Percentiles rank a stretch among this genome's conserved stretches.
phyloP scores from a whole-genome alignment of 2,113 vertebrate genomes.

The Oceanites oceanicus region DNA sequence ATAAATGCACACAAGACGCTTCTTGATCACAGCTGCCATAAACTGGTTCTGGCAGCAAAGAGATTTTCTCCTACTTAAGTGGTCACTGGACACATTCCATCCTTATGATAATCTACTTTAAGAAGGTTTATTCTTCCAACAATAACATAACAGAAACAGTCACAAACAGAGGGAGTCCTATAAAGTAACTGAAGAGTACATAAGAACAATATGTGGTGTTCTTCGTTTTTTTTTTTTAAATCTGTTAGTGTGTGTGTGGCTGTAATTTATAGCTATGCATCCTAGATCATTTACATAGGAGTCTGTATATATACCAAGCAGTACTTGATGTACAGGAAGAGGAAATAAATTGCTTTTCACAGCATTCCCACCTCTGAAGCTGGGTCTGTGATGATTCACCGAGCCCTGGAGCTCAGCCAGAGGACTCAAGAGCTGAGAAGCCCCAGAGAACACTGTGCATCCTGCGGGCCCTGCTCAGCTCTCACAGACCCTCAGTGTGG shows the following conservation, averaged over 20 bases:
- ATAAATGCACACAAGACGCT: not conserved
- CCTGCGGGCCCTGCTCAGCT: not conserved
- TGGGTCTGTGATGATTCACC: not conserved
- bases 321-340: not conserved
- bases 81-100: constrained; percentile 35
- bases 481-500: not conserved
- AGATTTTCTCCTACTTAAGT: constrained; percentile 6
- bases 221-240: not conserved
- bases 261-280: not conserved
- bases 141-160: constrained; percentile 6
- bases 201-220: not conserved
- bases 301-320: not conserved
- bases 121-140: constrained; percentile 42
- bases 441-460: not conserved
- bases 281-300: not conserved
- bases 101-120: constrained; percentile 4
- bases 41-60: constrained; percentile 29
- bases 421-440: not conserved
- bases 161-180: not conserved
- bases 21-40: constrained; percentile 11
- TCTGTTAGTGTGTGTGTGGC: not conserved
- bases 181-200: not conserved
- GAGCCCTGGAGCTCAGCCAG: not conserved
- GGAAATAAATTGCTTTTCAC: not conserved
- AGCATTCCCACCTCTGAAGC: not conserved